Evolutionary conservation across 1,140 invertebrate species (phyloP), one percentile per base, ranked within the genome.

Genomic region (Sitophilus oryzae): DNA sequence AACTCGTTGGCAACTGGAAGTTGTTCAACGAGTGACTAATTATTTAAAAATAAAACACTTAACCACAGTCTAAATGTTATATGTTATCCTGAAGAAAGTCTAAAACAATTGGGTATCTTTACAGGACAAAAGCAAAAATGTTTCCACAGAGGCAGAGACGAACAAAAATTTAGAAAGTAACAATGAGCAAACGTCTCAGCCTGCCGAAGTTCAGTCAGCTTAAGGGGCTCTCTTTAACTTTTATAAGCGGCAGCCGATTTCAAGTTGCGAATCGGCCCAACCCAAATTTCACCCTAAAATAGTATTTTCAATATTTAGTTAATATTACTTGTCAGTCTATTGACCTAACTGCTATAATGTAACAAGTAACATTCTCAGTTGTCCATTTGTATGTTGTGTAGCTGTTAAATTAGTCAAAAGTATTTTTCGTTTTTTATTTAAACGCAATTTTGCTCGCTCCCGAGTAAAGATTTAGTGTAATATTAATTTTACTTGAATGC

Each of bases 91-190:
- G 9, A 14, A 46, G 44, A 46, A 35, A 34, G 22, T 46, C 42
- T 56, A 34, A 56, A 56, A 43, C 45, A 43, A 54, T 59, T 66
- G 65, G 66, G 59, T 70, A 65, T 71, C 62, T 70, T 71, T 71
- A 63, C 70, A 71, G 70, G 70, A 67, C 60, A 59, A 62, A 66
- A 64, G 59, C 65, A 70, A 69, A 71, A 67, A 53, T 45, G 58
- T 53, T 42, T 57, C 63, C 60, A 14, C 19, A 43, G 64, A 68
- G 63, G 65, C 66, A 55, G 68, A 69, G 64, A 59, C 58, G 60
- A 66, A 67, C 63, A 64, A 66, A 67, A 67, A 56, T 64, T 65
- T 65, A 57, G 54, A 62, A 48, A 60, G 23, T 60, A 35, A 61
- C 51, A 60, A 59, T 61, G 25, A 30, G 11, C 58, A 58, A 37